These are phyloP conservation scores for Sinocyclocheilus maitianheensis DNA, from an alignment of 2,113 vertebrate species.

Conservation along the genomic window DNA sequence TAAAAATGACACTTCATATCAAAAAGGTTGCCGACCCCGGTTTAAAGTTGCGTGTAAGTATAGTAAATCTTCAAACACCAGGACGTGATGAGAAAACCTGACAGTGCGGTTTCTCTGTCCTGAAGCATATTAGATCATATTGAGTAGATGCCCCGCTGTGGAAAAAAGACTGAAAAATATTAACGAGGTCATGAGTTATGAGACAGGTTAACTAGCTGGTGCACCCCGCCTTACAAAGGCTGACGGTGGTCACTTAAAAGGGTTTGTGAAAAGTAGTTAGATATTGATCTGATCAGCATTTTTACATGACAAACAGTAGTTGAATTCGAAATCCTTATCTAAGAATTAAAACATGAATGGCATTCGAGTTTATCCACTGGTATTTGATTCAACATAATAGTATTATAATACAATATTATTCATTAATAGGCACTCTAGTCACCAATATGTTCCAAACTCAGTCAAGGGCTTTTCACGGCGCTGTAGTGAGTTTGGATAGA, in stretches of 20 bases:
- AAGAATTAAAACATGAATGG: background rate
- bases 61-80: background rate
- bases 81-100: background rate
- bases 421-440: background rate
- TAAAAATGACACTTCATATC: conserved; percentile 10
- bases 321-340: background rate
- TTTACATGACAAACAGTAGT: background rate
- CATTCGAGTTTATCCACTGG: background rate
- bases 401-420: background rate
- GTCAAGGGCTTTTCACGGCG: background rate
- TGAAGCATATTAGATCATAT: background rate
- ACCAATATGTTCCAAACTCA: background rate
- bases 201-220: background rate
- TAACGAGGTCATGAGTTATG: background rate
- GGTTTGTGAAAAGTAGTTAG: background rate
- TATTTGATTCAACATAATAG: no score
- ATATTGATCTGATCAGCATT: background rate
- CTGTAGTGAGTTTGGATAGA: conserved; percentile 12
- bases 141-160: background rate
- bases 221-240: background rate
- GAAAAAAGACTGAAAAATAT: background rate
- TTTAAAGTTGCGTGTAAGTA: background rate
- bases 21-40: background rate
- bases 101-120: conserved; percentile 11
- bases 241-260: background rate